Evolutionary conservation across 2,888 invertebrate species (phyloP).

Genomic region (Ecliptopera silaceata): DNA sequence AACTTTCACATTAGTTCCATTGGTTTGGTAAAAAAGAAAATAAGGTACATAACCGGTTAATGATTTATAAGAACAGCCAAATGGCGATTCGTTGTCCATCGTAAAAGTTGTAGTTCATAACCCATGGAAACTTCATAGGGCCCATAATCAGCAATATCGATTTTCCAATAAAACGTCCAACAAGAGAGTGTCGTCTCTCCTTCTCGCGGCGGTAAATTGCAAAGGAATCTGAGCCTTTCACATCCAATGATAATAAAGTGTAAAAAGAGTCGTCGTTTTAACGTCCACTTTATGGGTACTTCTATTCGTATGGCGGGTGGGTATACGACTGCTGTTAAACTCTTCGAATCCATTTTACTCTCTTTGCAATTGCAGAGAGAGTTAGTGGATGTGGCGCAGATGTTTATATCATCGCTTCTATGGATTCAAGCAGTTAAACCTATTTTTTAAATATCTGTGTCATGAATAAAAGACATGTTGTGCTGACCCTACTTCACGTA

Average conservation of each 20-base stretch:
- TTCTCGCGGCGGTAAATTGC: constrained; percentile 69
- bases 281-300: constrained; percentile 80
- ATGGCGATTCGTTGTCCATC: constrained; percentile 60
- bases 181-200: constrained; percentile 66
- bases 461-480: too few relatives aligned
- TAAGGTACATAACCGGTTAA: constrained; percentile 24
- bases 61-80: constrained; percentile 44
- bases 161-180: constrained; percentile 74
- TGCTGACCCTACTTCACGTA: too few relatives aligned
- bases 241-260: constrained; percentile 83
- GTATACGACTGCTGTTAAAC: constrained; percentile 70
- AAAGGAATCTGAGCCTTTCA: constrained; percentile 79
- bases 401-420: not conserved
- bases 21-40: too few relatives aligned
- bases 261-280: constrained; percentile 82
- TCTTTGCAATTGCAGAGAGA: constrained; percentile 21
- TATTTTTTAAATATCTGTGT: not conserved
- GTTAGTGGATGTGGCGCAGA: not conserved
- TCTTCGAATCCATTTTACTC: constrained; percentile 57
- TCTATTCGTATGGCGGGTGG: constrained; percentile 73
- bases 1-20: too few relatives aligned
- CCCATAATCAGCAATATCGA: constrained; percentile 75
- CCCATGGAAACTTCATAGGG: constrained; percentile 63
- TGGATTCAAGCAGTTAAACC: not conserved
- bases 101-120: constrained; percentile 72